Conservation (phyloP, 2,113 vertebrate genomes). For the Cyanistes caeruleus region DNA sequence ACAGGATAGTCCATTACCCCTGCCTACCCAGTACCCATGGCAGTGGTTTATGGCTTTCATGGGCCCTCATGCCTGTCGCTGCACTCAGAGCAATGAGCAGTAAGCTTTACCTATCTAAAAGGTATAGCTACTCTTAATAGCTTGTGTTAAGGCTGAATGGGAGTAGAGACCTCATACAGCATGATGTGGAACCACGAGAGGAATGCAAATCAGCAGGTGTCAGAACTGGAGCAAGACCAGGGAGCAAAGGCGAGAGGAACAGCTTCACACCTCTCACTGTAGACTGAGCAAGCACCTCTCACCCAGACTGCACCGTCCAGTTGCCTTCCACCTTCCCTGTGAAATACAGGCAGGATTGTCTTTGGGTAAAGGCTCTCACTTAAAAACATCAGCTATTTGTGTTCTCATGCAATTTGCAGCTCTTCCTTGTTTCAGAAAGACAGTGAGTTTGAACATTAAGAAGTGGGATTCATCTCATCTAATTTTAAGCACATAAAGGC, state of each 20-base stretch:
- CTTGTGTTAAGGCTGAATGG: not conserved
- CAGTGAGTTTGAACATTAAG: not conserved
- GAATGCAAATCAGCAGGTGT: not conserved
- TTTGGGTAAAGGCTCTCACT: not conserved
- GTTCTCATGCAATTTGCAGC: not conserved
- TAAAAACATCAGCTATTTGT: not conserved
- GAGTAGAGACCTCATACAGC: not conserved
- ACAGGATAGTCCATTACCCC: not conserved
- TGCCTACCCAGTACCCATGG: not conserved
- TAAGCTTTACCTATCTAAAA: not conserved
- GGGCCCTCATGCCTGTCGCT: not conserved
- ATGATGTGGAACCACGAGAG: not conserved
- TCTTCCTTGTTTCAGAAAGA: not conserved
- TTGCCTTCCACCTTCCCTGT: not conserved
- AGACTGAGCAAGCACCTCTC: not conserved
- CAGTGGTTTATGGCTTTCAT: not conserved
- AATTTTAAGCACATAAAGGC: not conserved
- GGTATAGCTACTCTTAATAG: not conserved
- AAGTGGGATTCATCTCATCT: not conserved
- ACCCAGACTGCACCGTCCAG: fast-evolving
- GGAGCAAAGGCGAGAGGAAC: fast-evolving
- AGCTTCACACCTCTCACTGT: fast-evolving
- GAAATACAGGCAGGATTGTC: not conserved
- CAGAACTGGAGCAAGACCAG: not conserved
- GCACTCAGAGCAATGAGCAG: fast-evolving